Conservation (phyloP, 2,888 invertebrate genomes). For the Trachelus tabidus region DNA sequence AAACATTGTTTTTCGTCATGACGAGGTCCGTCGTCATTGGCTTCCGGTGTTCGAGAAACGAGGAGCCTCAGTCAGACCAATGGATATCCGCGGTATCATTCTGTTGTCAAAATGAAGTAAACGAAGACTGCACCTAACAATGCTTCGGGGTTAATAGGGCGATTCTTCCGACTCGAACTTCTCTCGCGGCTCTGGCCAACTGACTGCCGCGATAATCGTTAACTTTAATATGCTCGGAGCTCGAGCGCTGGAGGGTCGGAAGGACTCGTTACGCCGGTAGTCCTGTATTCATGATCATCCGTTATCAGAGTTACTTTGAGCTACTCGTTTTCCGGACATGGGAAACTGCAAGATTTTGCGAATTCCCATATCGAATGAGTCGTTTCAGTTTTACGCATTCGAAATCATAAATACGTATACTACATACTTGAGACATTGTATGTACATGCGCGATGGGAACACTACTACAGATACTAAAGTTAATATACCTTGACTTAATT, state of each 20-base stretch:
- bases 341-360: background rate
- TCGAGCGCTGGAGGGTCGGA: background rate
- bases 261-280: background rate
- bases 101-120: background rate
- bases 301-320: background rate
- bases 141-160: background rate
- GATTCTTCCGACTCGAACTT: background rate
- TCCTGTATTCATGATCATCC: background rate
- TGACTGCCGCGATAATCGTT: background rate
- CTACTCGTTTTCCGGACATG: background rate
- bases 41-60: background rate
- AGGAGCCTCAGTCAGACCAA: background rate
- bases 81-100: background rate
- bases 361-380: background rate
- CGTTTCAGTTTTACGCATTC: background rate
- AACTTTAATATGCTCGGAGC: background rate
- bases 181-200: background rate
- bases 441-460: background rate
- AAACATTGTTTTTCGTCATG: background rate
- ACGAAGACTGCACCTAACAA: background rate
- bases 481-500: slow-evolving; percentile 24
- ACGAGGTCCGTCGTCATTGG: background rate
- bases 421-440: background rate
- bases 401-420: background rate
- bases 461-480: background rate